Conservation (phyloP, 2,888 invertebrate genomes). For the Ephialtes manifestator region DNA sequence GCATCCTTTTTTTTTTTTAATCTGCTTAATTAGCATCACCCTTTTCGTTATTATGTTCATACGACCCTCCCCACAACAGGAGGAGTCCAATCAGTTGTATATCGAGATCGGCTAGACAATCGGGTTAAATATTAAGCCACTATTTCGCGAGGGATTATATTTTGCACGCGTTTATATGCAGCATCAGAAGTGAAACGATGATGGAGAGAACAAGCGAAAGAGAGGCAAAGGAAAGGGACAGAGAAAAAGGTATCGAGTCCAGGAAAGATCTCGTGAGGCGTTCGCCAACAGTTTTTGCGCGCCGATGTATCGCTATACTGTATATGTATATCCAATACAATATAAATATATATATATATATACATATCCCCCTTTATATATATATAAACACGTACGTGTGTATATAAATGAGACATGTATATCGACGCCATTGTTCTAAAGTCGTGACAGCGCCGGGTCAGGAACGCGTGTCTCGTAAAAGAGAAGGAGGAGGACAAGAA, state of each 20-base stretch:
- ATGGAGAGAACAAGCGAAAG: conserved; percentile 17
- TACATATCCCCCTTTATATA: conserved; percentile 48
- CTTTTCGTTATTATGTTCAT: no score
- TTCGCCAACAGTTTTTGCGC: conserved; percentile 66
- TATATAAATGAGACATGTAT: conserved; percentile 84
- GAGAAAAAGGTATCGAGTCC: conserved; percentile 45
- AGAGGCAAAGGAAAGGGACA: conserved; percentile 2
- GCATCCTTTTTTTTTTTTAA: no score
- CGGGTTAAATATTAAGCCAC: conserved; percentile 69
- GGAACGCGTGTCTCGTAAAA: conserved; percentile 82
- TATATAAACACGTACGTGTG: conserved; percentile 69
- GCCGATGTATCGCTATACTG: conserved; percentile 65
- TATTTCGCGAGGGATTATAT: conserved; percentile 54
- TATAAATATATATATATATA: conserved; percentile 55
- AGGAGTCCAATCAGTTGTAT: conserved; percentile 56
- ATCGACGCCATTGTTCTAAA: conserved; percentile 84
- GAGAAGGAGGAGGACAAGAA: conserved; percentile 57
- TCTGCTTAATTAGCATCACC: no score
- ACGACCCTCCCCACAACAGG: no score
- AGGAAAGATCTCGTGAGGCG: conserved; percentile 67
- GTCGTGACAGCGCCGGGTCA: conserved; percentile 85
- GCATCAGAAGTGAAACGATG: conserved; percentile 48
- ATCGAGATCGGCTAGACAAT: conserved; percentile 65
- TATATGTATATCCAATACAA: conserved; percentile 38
- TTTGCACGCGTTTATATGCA: conserved; percentile 34